phyloP scores from a whole-genome alignment of 92 coral and sea anemone genomes.

The Actinostola sp. region DNA sequence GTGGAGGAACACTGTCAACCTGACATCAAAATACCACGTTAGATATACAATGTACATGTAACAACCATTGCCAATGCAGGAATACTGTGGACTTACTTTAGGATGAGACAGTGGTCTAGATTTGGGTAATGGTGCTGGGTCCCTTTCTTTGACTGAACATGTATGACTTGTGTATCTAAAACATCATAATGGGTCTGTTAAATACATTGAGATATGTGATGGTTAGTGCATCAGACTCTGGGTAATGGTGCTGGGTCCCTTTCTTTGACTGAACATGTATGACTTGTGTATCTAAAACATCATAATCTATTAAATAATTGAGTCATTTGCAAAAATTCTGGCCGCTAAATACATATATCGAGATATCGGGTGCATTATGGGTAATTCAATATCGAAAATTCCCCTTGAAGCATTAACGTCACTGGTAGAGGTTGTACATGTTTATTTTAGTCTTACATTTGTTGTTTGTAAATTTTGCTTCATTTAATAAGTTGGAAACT shows the following conservation, averaged over 20 bases:
- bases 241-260: constrained; percentile 43
- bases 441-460: too few species aligned
- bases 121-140: constrained; percentile 42
- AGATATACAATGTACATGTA: background rate
- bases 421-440: too few species aligned
- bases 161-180: constrained; percentile 13
- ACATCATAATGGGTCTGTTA: background rate
- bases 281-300: constrained; percentile 12
- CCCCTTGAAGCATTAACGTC: too few species aligned
- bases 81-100: background rate
- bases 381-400: too few species aligned
- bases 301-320: too few species aligned
- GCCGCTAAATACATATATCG: too few species aligned
- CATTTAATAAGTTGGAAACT: too few species aligned
- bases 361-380: too few species aligned
- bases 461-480: too few species aligned
- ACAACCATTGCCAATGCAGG: background rate
- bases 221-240: too few species aligned
- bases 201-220: too few species aligned
- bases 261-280: constrained; percentile 10
- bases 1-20: constrained; percentile 48
- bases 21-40: background rate
- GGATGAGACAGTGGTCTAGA: constrained; percentile 16
- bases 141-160: constrained; percentile 12
- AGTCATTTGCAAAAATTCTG: too few species aligned